Percentiles rank a stretch among this genome's conserved stretches.
phyloP scores from a whole-genome alignment of 2,888 invertebrate genomes.

The Lycaena phlaeas region DNA sequence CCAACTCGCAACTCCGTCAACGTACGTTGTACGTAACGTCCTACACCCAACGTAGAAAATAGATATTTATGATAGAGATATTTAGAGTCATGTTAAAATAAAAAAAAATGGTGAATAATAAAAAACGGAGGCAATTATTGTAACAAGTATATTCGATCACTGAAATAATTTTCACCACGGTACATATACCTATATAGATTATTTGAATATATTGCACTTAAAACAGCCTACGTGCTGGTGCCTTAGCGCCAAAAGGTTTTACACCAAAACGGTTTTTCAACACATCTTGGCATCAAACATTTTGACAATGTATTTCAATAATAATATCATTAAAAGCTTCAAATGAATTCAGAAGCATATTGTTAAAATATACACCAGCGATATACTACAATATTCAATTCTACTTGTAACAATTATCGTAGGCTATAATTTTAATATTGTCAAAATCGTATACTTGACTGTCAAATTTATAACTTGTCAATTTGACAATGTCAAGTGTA shows the following conservation, averaged over 20 bases:
- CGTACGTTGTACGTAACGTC: no score
- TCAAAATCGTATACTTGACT: background rate
- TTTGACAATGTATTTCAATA: background rate
- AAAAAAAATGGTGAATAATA: no score
- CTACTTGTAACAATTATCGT: conserved; percentile 4
- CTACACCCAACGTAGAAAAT: no score
- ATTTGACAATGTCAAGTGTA: background rate
- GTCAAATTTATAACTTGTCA: background rate
- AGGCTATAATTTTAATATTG: background rate
- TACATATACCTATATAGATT: conserved; percentile 49
- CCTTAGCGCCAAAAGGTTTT: background rate
- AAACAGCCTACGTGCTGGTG: conserved; percentile 10
- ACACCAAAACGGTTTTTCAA: background rate
- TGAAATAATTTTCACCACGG: conserved; percentile 54
- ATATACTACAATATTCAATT: background rate
- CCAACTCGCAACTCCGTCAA: no score
- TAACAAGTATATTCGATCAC: conserved; percentile 74
- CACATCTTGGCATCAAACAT: background rate
- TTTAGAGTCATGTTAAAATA: no score
- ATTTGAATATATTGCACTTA: conserved; percentile 33
- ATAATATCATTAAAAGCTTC: conserved; percentile 1
- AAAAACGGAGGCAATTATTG: conserved; percentile 31
- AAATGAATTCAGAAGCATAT: background rate
- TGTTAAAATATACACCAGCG: conserved; percentile 2
- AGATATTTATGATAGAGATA: no score